A percentile compares a stretch with the other conserved stretches of the same genome.
Evolutionary conservation across 2,113 vertebrate species (phyloP).

Genomic region (Pollimyrus isidori): DNA sequence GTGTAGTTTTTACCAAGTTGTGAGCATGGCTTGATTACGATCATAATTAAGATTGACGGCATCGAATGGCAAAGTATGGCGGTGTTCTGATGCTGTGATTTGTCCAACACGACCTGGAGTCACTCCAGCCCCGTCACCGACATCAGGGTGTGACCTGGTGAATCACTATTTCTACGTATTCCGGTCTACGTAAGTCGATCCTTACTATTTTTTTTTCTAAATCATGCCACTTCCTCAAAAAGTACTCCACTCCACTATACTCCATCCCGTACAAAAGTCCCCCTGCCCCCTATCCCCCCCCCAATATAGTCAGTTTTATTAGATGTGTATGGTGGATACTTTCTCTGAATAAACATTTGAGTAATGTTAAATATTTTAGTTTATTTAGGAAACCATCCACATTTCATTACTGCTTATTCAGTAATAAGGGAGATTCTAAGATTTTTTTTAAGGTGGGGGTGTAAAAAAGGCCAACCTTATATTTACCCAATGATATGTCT

Average conservation of each 20-base stretch:
- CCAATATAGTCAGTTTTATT: neutral
- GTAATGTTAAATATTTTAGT: neutral
- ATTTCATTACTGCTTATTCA: neutral
- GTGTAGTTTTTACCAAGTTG: neutral
- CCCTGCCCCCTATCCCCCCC: neutral
- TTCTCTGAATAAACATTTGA: neutral
- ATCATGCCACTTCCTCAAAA: neutral
- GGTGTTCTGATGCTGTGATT: neutral
- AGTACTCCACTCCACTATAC: neutral
- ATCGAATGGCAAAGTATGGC: neutral
- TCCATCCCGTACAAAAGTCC: too few relatives aligned
- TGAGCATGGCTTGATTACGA: neutral
- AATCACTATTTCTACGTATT: neutral
- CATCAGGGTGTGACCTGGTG: neutral
- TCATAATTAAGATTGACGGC: neutral
- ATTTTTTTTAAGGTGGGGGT: neutral
- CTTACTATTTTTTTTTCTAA: neutral
- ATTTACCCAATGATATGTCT: neutral
- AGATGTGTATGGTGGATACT: neutral
- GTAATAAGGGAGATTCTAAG: neutral
- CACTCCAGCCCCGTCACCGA: neutral
- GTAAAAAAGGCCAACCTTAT: neutral
- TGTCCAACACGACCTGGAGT: neutral
- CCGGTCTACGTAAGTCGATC: neutral
- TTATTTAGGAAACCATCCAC: neutral